Evolutionary conservation across 2,888 invertebrate species (phyloP), one percentile per base, ranked within the genome.

Genomic region (Ditylenchus weischeri): DNA sequence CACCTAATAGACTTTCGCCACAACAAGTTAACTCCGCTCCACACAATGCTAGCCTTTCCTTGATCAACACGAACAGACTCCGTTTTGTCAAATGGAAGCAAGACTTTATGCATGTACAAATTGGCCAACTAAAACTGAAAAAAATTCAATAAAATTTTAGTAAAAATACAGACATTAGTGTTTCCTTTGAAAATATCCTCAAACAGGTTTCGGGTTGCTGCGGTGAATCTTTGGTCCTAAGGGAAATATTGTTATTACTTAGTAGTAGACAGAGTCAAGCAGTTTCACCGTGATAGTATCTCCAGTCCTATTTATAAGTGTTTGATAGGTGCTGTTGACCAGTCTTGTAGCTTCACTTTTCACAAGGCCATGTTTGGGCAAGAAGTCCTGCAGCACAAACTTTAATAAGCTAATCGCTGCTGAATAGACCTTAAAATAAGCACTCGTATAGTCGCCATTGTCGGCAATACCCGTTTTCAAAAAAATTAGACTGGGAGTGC

Each of bases 11-110:
- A 21, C 23, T 29, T 54, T 23, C 29, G 7, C 54, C 54, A 54
- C 7, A n/a, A 69, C 23, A 48, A 36, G 49, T 69, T 66, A 18
- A 72, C 65, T 15, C 68, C 68, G 38, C 51, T 59, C 13, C 50
- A 23, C n/a, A 74, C 66, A 43, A 75, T 71, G 21, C 62, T 63
- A 15, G 75, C 69, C 47, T 75, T 73, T 3, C 75, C 75, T 43
- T 69, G 72, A 57, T 75, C 72, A 10, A 59, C 54, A 36, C 71
- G 47, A 15, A 69, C 58, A 13, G 71, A 69, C 10, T 69, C 54
- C 10, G 66, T 35, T 19, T 19, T 38, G 35, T 75, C 66, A 51
- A 75, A 75, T 0, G 75, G 75, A 23, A 59, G 60, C 67, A 71
- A 64, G n/a, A 75, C 70, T 29, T 61, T 66, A 19, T 38, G 48